These are phyloP conservation scores for Eunapius fragilis DNA, from an alignment of 37 sponge, comb jelly and placozoan genomes.

Conservation along the genomic window DNA sequence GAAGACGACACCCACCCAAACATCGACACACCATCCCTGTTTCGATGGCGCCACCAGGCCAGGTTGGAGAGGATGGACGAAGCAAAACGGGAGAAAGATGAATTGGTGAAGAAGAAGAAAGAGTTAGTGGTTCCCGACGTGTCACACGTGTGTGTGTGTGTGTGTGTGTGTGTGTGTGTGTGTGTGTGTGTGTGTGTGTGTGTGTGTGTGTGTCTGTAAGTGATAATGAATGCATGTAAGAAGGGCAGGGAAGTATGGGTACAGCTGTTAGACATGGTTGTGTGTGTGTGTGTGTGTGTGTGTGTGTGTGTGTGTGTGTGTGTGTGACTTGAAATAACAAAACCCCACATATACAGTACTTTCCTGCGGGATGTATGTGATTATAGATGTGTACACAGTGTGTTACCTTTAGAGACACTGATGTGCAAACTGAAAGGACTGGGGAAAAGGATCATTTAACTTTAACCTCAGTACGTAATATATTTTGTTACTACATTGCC, in stretches of 20 bases:
- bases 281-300: conserved; percentile 9
- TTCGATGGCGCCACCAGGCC: conserved; percentile 97
- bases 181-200: conserved; percentile 24
- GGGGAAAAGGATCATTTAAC: no score
- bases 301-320: conserved; percentile 8
- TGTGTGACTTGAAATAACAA: not conserved
- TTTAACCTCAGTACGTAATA: no score
- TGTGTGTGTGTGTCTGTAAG: conserved; percentile 8
- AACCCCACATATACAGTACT: no score
- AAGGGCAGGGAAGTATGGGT: no score
- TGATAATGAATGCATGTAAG: not conserved
- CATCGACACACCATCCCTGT: conserved; percentile 96
- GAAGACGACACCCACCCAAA: conserved; percentile 99
- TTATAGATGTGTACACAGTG: no score
- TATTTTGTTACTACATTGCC: no score
- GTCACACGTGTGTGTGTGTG: conserved; percentile 16
- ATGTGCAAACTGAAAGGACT: no score
- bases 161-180: conserved; percentile 46
- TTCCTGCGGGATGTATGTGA: no score
- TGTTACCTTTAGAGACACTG: no score
- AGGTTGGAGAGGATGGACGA: conserved; percentile 92
- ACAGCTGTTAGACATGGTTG: not conserved
- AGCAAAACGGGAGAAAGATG: conserved; percentile 62
- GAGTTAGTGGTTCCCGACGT: not conserved
- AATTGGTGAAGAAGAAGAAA: conserved; percentile 23